Base-by-base conservation (phyloP, 2,797 vertebrate genomes). In the Meriones psammophilus region DNA sequence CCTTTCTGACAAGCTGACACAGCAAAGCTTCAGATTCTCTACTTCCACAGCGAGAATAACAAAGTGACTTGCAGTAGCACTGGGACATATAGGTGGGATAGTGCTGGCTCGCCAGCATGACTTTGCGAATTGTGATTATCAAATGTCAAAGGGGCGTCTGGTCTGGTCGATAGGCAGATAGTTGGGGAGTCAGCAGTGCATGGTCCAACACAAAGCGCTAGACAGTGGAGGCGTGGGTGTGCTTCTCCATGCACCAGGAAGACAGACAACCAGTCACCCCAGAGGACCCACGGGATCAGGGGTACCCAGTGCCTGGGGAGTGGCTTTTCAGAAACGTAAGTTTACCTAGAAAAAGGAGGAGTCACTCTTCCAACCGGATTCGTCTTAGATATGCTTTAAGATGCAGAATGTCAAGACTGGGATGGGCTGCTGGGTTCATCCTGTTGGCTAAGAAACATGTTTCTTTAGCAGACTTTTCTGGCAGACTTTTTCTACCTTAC, bases 391-490 rank as follows among this genome's bases (percentile, higher is more conserved):
- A 39, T 54, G 50, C 30, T 71, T 80, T n/a, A 24, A 14, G 30
- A 26, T 22, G 30, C 71, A 85, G 66, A 56, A 50, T 7, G 88
- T 88, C 71, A 86, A 86, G 66, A 78, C 20, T 20, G 42, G 58
- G 26, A 71, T 86, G 26, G 68, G 42, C 28, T 30, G 24, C 9
- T 85, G 30, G 30, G 56, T 54, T 60, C 39, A 30, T 69, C 62
- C 50, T 33, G 15, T 39, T 26, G 1, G 14, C 28, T 62, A 14
- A 85, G 77, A 26, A 28, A 18, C 6, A 14, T 9, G 12, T 92
- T 87, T 94, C 73, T 68, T 90, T 89, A 92, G 66, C 92, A 86
- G 39, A n/a, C n/a, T n/a, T n/a, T n/a, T 92, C 94, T 86, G 69
- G 46, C 24, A 62, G 95, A 84, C 26, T 36, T 18, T 79, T 87